Evolutionary conservation across 2,113 vertebrate species (phyloP), one percentile per base, ranked within the genome.

Genomic region (Castor canadensis): DNA sequence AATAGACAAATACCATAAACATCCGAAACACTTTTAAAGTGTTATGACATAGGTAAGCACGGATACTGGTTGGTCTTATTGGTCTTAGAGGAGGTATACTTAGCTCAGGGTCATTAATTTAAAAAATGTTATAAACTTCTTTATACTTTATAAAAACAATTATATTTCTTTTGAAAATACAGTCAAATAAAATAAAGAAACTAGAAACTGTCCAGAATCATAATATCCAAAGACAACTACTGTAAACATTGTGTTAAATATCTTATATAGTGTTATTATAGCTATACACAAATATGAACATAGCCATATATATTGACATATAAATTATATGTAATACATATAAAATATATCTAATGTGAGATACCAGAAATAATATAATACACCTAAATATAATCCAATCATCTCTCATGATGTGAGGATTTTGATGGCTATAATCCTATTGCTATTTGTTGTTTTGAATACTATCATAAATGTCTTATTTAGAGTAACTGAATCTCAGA

Each of bases 121-220:
- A 15, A 62, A 22, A 62, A 62, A 62, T 15, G 8, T 52, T 52
- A 52, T 52, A 9, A 52, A 52, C 52, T 52, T 52, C 52, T 52
- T 52, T 52, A 9, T 92, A 30, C 62, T 94, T 96, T 82, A 52
- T 8, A 72, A 94, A 92, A 71, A 12, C 20, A 60, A 69, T 45
- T 67, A 22, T 82, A 40, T 24, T 10, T 15, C 75, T 56, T 16
- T 82, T 89, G 24, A 88, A 95, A 88, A 84, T 88, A 15, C 35
- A 71, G 45, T 69, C 47, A 62, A 76, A 69, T 69, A 88, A 81
- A 89, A 75, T 89, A 49, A 93, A 54, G n/a, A 69, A 60, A 58
- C 16, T 88, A 54, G 83, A 93, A 94, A 28, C 35, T 67, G 3
- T 91, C 7, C 35, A 76, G 43, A 79, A 60, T 58, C 6, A 22